These are phyloP conservation scores for Artemisiospiza belli DNA, from an alignment of 2,113 vertebrate species.

Conservation along the genomic window DNA sequence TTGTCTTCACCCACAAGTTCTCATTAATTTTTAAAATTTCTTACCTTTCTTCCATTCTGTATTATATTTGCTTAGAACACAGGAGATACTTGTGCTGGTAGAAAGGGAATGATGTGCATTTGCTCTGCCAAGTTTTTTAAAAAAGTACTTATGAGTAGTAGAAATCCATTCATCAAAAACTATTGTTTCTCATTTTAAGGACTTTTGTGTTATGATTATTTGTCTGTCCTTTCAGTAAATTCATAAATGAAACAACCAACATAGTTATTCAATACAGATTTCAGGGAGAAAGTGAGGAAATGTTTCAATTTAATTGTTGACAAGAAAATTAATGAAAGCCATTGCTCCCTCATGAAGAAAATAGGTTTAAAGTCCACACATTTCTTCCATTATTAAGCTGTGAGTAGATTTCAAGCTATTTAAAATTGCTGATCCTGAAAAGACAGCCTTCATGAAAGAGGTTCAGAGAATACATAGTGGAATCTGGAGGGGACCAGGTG, in stretches of 20 bases:
- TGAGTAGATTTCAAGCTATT: slow-evolving; percentile 22
- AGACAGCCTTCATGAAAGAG: not conserved
- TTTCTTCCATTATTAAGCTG: slow-evolving; percentile 21
- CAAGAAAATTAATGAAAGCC: slow-evolving; percentile 6
- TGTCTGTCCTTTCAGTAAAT: not conserved
- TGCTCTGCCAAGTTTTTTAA: not conserved
- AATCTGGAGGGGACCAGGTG: not conserved
- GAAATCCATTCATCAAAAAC: not conserved
- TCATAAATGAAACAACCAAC: not conserved
- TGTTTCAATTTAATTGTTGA: not conserved
- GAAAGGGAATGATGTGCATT: not conserved
- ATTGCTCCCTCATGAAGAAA: not conserved
- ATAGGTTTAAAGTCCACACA: slow-evolving; percentile 10
- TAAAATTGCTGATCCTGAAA: slow-evolving; percentile 40
- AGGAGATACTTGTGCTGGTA: not conserved
- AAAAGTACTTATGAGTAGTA: not conserved
- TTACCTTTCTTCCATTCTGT: not conserved
- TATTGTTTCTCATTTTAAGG: not conserved
- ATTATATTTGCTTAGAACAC: not conserved
- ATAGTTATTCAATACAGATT: not conserved
- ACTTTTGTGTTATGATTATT: not conserved
- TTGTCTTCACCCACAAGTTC: not conserved
- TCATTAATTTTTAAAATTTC: not conserved
- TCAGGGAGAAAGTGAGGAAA: not conserved
- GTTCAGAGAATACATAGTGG: not conserved